Evolutionary conservation across 2,797 vertebrate species (phyloP).

Genomic region (Neosilurus hyrtlii): DNA sequence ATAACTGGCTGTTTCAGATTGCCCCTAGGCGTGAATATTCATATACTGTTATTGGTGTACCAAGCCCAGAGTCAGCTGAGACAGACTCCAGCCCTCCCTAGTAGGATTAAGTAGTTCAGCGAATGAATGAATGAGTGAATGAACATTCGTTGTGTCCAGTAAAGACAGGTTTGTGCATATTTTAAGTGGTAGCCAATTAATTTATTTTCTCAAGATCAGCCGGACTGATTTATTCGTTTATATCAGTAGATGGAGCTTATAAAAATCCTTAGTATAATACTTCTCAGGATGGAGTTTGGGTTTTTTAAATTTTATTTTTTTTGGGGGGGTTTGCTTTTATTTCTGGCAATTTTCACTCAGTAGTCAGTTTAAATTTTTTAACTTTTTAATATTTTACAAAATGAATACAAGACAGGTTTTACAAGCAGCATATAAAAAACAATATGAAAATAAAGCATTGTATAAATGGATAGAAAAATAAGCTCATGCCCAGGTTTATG

Average conservation of each 20-base stretch:
- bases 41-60: too few species aligned
- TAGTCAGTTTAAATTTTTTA: background rate
- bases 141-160: background rate
- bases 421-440: background rate
- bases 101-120: too few species aligned
- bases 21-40: too few species aligned
- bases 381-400: background rate
- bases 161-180: background rate
- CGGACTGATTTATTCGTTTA: conserved; percentile 62
- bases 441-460: background rate
- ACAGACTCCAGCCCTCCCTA: too few species aligned
- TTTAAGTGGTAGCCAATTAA: background rate
- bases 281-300: too few species aligned
- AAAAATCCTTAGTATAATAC: background rate
- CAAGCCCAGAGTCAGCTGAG: too few species aligned
- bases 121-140: background rate
- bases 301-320: background rate
- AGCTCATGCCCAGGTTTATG: background rate
- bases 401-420: background rate
- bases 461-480: background rate
- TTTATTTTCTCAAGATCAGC: background rate
- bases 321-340: too few species aligned
- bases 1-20: too few species aligned
- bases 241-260: conserved; percentile 58
- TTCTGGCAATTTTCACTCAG: background rate